Base-by-base conservation (phyloP, 1,140 invertebrate genomes). In the Drosophila kurseongensis region DNA sequence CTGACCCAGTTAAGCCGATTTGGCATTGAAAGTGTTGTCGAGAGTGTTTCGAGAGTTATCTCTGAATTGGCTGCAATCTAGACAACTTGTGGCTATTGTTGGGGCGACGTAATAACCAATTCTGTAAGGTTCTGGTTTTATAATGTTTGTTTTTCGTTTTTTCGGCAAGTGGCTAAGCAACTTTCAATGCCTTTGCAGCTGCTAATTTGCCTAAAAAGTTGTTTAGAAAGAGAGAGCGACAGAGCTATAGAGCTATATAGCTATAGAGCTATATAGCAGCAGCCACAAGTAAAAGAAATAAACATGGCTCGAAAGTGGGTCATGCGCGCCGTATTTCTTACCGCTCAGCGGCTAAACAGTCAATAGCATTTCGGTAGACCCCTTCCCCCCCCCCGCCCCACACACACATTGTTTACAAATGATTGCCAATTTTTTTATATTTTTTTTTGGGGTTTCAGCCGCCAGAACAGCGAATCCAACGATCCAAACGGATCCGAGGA, bases 81-180 rank as follows among this genome's bases (percentile, higher is more conserved):
- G 45, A 61, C 40, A 63, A 75, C 42, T 55, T 76, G 52, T 79
- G 74, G 68, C 54, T 36, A 45, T 65, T 62, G 52, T 13, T 48
- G 16, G 63, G 63, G 48, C 55, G 59, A 80, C 73, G 72, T 80
- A 76, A 76, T 58, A 76, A 48, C 66, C 68, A 74, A 58, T 59
- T 57, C 54, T 69, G 51, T 44, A 62, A 60, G 66, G 65, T 75
- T 74, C 60, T 80, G 54, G 56, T 47, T 38, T 23, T 23, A 23
- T 23, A 23, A 48, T 68, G 52, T 47, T 23, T n/a, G 27, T 54
- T 47, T 35, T 66, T 13, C 44, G 16, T 45, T 73, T 51, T 76
- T 88, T 83, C 82, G 80, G 85, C 84, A 84, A 89, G 84, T 90
- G 80, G 84, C 80, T 89, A 63, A 69, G 81, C 84, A 89, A 89